Percentiles rank a stretch among this genome's conserved stretches.
phyloP scores from a whole-genome alignment of 2,113 vertebrate genomes.

The Peromyscus maniculatus region DNA sequence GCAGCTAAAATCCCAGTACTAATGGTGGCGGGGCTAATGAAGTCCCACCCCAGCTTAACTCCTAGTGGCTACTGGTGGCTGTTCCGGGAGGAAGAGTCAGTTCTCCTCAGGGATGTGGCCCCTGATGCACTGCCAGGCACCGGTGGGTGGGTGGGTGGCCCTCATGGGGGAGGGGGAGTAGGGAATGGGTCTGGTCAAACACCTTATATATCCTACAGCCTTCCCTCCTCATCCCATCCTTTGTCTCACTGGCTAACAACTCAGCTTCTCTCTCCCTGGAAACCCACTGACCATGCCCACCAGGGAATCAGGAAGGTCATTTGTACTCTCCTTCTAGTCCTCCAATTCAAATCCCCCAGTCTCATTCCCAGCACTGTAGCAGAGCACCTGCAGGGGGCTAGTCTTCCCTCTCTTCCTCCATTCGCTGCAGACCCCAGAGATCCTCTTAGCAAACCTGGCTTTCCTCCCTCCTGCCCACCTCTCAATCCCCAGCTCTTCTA shows the following conservation, averaged over 20 bases:
- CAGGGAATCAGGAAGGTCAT: background rate
- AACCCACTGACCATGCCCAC: background rate
- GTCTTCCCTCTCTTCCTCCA: background rate
- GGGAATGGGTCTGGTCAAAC: background rate
- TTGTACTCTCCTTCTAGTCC: background rate
- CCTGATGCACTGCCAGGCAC: background rate
- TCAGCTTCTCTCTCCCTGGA: background rate
- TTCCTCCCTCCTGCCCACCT: background rate
- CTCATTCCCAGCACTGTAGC: background rate
- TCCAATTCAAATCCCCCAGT: background rate
- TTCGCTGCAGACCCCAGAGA: background rate
- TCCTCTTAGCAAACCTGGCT: background rate
- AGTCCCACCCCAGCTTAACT: background rate
- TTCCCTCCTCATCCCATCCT: background rate
- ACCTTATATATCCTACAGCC: background rate
- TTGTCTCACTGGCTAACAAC: background rate
- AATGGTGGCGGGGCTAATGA: background rate
- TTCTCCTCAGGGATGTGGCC: background rate
- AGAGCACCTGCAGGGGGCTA: background rate
- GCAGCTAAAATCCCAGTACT: background rate
- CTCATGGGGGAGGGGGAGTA: background rate
- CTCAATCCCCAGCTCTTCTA: background rate
- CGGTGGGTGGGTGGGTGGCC: background rate
- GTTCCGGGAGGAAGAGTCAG: background rate
- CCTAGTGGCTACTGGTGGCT: background rate